A percentile compares a stretch with the other conserved stretches of the same genome.
These are phyloP conservation scores for Notolabrus celidotus DNA, from an alignment of 2,797 vertebrate genomes.

Conservation along the genomic window DNA sequence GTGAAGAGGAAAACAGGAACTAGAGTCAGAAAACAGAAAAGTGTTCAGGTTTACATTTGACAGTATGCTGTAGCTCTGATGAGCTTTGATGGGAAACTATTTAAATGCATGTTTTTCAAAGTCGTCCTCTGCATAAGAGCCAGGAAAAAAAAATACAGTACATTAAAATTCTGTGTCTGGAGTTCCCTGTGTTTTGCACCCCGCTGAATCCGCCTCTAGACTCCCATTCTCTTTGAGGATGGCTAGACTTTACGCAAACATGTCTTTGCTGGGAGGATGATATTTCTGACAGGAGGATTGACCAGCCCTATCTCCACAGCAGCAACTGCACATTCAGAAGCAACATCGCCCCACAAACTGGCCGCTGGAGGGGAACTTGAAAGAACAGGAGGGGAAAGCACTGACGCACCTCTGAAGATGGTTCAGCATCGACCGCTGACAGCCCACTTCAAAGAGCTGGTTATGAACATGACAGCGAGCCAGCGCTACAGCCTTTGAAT, in stretches of 20 bases:
- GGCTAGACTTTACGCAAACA: conserved; percentile 70
- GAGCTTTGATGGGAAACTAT: conserved; percentile 26
- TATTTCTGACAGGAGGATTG: conserved; percentile 76
- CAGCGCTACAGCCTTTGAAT: conserved; percentile 75
- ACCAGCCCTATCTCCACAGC: conserved; percentile 78
- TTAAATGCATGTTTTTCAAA: conserved; percentile 4
- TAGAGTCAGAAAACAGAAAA: conserved; percentile 3
- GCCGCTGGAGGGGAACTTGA: conserved; percentile 83
- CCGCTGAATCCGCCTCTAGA: conserved; percentile 55
- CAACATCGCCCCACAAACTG: conserved; percentile 72
- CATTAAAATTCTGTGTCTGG: conserved; percentile 50
- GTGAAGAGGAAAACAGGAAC: conserved; percentile 33
- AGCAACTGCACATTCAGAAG: conserved; percentile 79
- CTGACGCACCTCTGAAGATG: conserved; percentile 78
- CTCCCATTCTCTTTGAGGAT: conserved; percentile 73
- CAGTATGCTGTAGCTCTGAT: conserved; percentile 16
- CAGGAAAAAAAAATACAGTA: conserved; percentile 46
- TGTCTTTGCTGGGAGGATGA: conserved; percentile 63
- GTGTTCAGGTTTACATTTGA: conserved; percentile 9
- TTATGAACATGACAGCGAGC: conserved; percentile 82
- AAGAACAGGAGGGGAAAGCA: conserved; percentile 75
- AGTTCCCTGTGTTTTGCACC: conserved; percentile 61
- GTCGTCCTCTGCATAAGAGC: conserved; percentile 38
- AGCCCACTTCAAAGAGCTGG: conserved; percentile 82
- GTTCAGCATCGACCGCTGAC: conserved; percentile 78